Conservation (phyloP, 2,888 invertebrate species). For the Drosophila acutilabella region DNA sequence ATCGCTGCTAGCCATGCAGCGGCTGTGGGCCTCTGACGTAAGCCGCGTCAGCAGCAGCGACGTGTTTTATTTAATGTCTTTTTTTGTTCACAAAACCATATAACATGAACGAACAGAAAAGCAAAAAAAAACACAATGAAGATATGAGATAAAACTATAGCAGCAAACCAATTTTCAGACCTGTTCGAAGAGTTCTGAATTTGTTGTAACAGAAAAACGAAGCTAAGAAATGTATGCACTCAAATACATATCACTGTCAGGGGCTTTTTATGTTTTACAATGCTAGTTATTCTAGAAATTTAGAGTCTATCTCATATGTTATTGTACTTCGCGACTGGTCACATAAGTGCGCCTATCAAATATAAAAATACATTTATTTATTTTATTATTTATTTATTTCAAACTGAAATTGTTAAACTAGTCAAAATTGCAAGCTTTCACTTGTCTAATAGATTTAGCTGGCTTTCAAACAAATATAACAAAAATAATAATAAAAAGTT, state of each 20-base stretch:
- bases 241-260: not conserved
- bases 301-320: too few species aligned
- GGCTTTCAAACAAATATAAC: slow-evolving; percentile 38
- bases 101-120: slow-evolving; percentile 29
- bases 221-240: not conserved
- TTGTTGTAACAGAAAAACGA: not conserved
- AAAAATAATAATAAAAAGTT: not conserved
- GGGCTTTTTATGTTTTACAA: too few species aligned
- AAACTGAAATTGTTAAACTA: slow-evolving; percentile 13
- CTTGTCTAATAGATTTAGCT: slow-evolving; percentile 25
- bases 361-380: not conserved
- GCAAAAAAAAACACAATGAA: slow-evolving; percentile 13
- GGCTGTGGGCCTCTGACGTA: slow-evolving; percentile 60
- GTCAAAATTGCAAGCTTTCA: slow-evolving; percentile 41
- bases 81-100: slow-evolving; percentile 49
- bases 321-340: slow-evolving; percentile 24
- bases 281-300: too few species aligned
- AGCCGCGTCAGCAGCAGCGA: slow-evolving; percentile 51
- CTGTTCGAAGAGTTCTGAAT: not conserved
- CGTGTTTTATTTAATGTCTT: slow-evolving; percentile 64
- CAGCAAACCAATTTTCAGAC: too few species aligned
- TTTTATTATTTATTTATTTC: too few species aligned
- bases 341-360: slow-evolving; percentile 61
- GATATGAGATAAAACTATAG: not conserved
- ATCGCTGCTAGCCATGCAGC: slow-evolving; percentile 32